phyloP scores from a whole-genome alignment of 2,888 invertebrate species.

The Sarcophaga carnaria region DNA sequence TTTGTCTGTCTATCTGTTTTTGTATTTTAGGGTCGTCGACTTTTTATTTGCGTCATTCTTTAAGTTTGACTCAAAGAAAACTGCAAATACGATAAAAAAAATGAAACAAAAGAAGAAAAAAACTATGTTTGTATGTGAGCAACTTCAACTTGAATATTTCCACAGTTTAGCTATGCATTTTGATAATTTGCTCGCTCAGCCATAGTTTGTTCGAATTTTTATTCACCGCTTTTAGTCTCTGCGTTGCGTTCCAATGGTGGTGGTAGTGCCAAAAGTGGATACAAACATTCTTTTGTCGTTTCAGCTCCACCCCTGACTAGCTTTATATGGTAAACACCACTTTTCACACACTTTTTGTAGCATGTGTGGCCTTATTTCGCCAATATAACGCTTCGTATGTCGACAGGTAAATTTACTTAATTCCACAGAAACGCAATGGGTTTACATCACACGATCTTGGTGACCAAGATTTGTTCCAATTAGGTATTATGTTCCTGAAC shows the following conservation, averaged over 20 bases:
- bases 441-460: no score
- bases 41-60: conserved; percentile 66
- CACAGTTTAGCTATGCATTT: conserved; percentile 21
- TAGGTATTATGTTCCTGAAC: no score
- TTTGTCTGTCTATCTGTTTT: conserved; percentile 14
- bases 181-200: conserved; percentile 37
- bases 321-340: no score
- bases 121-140: conserved; percentile 38
- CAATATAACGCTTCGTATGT: no score
- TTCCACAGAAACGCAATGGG: no score
- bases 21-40: conserved; percentile 60
- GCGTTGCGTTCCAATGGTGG: neutral
- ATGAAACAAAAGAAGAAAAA: neutral
- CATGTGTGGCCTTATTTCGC: no score
- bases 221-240: neutral
- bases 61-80: conserved; percentile 46
- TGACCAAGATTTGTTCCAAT: no score
- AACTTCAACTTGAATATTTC: conserved; percentile 24
- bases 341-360: no score
- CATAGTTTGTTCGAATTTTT: conserved; percentile 7
- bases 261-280: conserved; percentile 19
- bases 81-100: neutral
- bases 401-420: no score
- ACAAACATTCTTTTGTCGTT: conserved; percentile 20
- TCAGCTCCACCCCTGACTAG: neutral